Evolutionary conservation across 2,113 vertebrate species (phyloP).

Genomic region (Barnardius zonarius): DNA sequence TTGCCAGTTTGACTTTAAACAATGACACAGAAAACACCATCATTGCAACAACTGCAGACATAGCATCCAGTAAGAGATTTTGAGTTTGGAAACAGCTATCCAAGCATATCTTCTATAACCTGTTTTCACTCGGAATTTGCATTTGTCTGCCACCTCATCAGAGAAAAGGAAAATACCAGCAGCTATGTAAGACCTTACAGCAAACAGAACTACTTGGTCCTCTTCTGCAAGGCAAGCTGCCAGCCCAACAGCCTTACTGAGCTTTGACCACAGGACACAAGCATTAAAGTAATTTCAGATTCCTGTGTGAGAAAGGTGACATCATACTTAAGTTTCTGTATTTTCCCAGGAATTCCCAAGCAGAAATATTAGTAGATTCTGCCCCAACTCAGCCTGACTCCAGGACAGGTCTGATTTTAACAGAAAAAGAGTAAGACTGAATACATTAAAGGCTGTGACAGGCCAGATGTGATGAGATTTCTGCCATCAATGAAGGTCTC

Average conservation of each 20-base stretch:
- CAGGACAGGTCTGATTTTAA: background rate
- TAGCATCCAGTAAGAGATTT: background rate
- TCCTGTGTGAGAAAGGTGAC: background rate
- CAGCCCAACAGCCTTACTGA: background rate
- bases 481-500: background rate
- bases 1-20: background rate
- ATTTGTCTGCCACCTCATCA: background rate
- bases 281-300: background rate
- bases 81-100: fast-evolving
- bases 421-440: background rate
- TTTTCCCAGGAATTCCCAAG: background rate
- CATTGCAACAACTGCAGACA: background rate
- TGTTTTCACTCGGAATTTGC: background rate
- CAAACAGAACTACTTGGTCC: background rate
- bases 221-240: background rate
- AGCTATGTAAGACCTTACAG: background rate
- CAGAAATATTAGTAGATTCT: background rate
- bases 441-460: background rate
- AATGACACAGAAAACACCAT: background rate
- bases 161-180: background rate
- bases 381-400: background rate
- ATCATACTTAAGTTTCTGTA: background rate
- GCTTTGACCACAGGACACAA: background rate
- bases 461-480: background rate
- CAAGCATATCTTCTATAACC: background rate